Evolutionary conservation across 2,797 vertebrate species (phyloP).

Genomic region (Gallirallus australis): DNA sequence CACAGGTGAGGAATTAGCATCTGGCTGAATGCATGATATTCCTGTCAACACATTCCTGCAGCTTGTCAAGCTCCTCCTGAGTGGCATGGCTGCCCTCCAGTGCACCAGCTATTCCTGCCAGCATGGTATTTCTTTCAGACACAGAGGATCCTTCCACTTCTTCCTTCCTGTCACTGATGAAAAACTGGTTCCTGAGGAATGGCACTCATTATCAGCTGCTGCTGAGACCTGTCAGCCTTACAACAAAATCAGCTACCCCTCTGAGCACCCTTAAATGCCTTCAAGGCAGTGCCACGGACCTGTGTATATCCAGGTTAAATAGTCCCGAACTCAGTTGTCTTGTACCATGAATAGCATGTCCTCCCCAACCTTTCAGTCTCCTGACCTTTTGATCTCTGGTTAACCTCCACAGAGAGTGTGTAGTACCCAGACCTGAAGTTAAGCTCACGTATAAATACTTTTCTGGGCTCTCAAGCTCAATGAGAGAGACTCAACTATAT

Average conservation of each 20-base stretch:
- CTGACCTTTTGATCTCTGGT: background rate
- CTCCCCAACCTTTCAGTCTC: background rate
- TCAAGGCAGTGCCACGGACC: background rate
- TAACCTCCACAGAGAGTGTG: background rate
- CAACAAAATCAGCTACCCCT: background rate
- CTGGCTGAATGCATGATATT: background rate
- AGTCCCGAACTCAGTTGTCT: fast-evolving
- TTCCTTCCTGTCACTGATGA: background rate
- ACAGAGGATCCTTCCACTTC: background rate
- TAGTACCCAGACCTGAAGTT: background rate
- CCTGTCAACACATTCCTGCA: background rate
- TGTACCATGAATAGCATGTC: background rate
- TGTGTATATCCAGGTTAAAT: background rate
- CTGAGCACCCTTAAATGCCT: background rate
- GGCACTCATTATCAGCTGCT: background rate
- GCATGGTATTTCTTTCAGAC: background rate
- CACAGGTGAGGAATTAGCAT: background rate
- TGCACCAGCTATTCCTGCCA: background rate
- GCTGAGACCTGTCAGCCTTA: background rate
- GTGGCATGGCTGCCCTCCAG: fast-evolving
- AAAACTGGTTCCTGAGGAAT: background rate
- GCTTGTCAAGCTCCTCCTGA: background rate
- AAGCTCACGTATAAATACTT: background rate
- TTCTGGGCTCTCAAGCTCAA: background rate
- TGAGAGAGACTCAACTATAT: background rate